These are phyloP conservation scores for Delphinus delphis DNA, from an alignment of 2,113 vertebrate species.

Conservation along the genomic window DNA sequence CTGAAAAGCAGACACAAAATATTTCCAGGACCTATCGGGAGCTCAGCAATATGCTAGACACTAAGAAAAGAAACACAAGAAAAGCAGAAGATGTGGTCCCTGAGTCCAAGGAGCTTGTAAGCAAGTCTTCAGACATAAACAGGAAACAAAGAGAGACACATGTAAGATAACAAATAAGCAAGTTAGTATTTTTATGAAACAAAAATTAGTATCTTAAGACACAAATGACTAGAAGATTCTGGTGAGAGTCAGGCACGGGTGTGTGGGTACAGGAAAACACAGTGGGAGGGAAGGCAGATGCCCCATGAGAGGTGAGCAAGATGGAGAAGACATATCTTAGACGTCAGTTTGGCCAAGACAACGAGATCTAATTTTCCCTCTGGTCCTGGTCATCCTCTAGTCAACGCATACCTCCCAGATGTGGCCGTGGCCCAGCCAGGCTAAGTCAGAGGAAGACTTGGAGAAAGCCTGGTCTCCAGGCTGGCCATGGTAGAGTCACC, in stretches of 20 bases:
- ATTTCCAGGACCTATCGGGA: background rate
- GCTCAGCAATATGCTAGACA: background rate
- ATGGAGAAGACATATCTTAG: background rate
- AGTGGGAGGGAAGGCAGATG: background rate
- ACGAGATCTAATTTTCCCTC: too few species aligned
- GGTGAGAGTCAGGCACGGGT: too few species aligned
- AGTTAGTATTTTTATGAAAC: background rate
- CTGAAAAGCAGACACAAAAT: background rate
- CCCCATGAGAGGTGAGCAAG: background rate
- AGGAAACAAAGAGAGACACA: background rate
- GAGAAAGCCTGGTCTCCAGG: background rate
- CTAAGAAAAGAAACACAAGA: background rate
- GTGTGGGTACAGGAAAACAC: fast-evolving
- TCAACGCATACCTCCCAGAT: background rate
- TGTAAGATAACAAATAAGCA: background rate
- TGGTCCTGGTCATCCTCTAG: too few species aligned
- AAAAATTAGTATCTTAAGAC: background rate
- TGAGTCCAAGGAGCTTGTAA: background rate
- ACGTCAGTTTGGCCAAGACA: background rate
- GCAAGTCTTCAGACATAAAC: background rate
- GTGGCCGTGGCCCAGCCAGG: background rate
- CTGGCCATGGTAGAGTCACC: background rate
- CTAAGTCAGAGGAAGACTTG: background rate
- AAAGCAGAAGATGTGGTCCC: background rate
- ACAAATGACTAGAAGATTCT: background rate